Base-by-base conservation (phyloP, 1,140 invertebrate genomes). In the Nautilus pompilius region DNA sequence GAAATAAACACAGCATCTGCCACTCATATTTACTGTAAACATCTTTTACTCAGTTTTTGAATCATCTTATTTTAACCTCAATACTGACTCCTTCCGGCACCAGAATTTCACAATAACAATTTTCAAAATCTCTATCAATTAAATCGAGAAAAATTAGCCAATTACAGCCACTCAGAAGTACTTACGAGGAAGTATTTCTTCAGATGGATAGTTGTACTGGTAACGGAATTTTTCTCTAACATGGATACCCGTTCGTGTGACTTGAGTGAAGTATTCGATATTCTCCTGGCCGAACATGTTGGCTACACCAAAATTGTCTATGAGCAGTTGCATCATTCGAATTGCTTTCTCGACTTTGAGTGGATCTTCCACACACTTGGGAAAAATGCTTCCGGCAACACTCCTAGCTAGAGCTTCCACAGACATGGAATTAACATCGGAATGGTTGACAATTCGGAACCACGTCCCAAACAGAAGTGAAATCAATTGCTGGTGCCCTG, bases 321-420 rank as follows among this genome's bases (percentile, higher is more conserved):
- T 98, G 75, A 80, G 65, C 15, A 79, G 60, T 67, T 80, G 76
- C 75, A 80, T 74, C 15, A 80, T 72, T 55, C 72, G 67, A 95
- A 89, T 83, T 91, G 93, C 80, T 60, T 73, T 75, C 58, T 96
- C 93, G 48, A 77, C 73, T 66, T 79, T 82, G 2, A 71, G 73
- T 0, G 80, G 79, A 51, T 80, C 74, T 28, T 77, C 75, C 13
- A 77, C 77, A 70, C 79, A 80, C 1, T 79, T 79, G 81, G 97
- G 95, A 85, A 99, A 98, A 82, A 99, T 96, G 73, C 93, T 96
- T n/a, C 96, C 96, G 22, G 96, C 96, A 15, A 98, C 95, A 51
- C 93, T 95, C 24, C 88, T 86, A 49, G 95, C 95, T 62, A 99
- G 84, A 3, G 96, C 95, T 84, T 99, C 96, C 58, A 93, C 93